Base-by-base conservation (phyloP, 1,140 invertebrate species). In the Drosophila orosa region DNA sequence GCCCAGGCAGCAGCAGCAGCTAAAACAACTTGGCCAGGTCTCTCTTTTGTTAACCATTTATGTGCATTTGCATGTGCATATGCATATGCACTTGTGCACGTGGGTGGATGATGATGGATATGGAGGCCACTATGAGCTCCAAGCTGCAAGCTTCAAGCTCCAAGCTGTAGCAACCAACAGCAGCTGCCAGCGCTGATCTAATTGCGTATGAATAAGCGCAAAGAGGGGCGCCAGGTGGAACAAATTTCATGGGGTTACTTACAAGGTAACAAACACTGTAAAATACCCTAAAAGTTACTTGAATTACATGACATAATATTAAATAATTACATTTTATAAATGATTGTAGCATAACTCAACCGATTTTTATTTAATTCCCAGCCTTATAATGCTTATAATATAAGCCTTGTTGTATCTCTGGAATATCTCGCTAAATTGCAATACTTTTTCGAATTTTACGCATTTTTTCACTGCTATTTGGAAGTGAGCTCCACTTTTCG, bases 141-240 rank as follows among this genome's bases (percentile, higher is more conserved):
- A 37, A 10, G 57, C 57, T 62, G 33, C 19, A 37, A 10, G 57
- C 61, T 68, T 29, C 22, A 29, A 58, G 59, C 47, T 63, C 17
- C 45, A 33, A 59, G 52, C 45, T 39, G 59, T 42, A 37, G 48
- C 25, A 45, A 22, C 31, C 33, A 59, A 58, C 69, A 59, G 66
- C 69, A 61, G 63, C 50, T 48, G 63, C 54, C 27, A 42, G 24
- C 65, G 73, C 75, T 82, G 79, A 78, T 82, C 75, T 78, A 82
- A 82, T 78, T 82, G 79, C 58, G 71, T 82, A 82, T 82, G 75
- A 66, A 83, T 83, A 72, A 69, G 75, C 74, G 42, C 72, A 57
- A 24, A 45, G 57, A 31, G 65, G 65, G 13, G 50, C 50, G 67
- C 40, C 33, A 33, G 50, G 50, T 69, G 65, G 65, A 69, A 71